Percentiles rank a stretch among this genome's conserved stretches.
These are phyloP conservation scores for Ovibos moschatus DNA, from an alignment of 2,113 vertebrate genomes.

Conservation along the genomic window DNA sequence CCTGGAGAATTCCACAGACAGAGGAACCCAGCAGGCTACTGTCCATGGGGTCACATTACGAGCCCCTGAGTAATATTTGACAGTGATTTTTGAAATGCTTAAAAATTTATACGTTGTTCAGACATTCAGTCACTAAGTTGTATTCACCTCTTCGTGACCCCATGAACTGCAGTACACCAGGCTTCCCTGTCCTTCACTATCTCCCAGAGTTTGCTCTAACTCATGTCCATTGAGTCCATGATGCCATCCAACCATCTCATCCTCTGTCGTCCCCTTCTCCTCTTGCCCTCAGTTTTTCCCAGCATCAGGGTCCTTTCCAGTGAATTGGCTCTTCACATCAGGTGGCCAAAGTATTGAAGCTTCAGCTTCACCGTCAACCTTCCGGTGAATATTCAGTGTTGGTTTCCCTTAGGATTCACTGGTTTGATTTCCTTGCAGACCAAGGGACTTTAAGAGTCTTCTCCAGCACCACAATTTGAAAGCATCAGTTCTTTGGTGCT, in stretches of 20 bases:
- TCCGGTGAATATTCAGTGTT: background rate
- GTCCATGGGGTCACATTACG: background rate
- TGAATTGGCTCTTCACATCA: background rate
- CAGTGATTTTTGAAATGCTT: background rate
- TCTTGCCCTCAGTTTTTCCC: background rate
- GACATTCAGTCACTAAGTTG: background rate
- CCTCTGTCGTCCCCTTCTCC: background rate
- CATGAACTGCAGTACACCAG: background rate
- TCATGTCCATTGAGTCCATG: background rate
- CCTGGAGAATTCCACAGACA: background rate
- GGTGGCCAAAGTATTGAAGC: background rate
- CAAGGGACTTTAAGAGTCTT: background rate
- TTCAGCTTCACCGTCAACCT: background rate
- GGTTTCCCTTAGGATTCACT: background rate
- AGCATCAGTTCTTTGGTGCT: background rate
- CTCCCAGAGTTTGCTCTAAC: background rate
- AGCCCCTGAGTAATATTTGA: background rate
- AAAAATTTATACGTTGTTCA: background rate
- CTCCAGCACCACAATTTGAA: background rate
- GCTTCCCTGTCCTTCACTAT: background rate
- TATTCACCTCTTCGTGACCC: background rate
- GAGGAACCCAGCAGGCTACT: background rate
- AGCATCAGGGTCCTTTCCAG: background rate
- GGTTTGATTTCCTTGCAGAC: background rate
- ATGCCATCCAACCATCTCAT: background rate